A percentile compares a stretch with the other conserved stretches of the same genome.
Conservation (phyloP, 2,797 vertebrate genomes). For the Cichlasoma orientale region DNA sequence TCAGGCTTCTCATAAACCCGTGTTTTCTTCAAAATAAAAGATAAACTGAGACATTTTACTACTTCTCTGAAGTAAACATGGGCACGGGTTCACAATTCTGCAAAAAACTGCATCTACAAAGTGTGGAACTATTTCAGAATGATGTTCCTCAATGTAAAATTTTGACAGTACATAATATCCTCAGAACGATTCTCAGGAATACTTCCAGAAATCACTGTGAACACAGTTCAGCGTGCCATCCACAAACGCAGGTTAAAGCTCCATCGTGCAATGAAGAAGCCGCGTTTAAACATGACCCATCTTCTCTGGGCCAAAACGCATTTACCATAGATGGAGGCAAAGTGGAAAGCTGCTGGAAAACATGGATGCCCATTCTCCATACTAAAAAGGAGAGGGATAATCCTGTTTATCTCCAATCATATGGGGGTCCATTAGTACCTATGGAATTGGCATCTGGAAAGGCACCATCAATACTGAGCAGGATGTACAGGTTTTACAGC, state of each 20-base stretch:
- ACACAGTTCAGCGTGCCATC: too few species aligned
- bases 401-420: background rate
- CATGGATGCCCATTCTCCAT: accelerated
- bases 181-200: background rate
- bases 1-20: background rate
- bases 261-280: too few species aligned
- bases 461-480: background rate
- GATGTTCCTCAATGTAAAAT: accelerated
- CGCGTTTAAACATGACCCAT: background rate
- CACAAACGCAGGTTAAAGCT: too few species aligned
- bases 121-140: background rate
- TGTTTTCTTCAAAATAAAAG: background rate
- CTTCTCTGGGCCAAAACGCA: background rate
- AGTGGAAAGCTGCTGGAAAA: background rate
- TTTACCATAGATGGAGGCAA: background rate
- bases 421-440: background rate
- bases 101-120: background rate
- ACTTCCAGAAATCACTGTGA: too few species aligned
- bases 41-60: background rate
- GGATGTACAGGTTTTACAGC: background rate
- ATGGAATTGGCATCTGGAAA: background rate
- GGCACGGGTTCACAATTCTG: background rate
- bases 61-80: background rate
- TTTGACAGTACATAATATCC: background rate
- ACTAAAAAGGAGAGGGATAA: background rate